Percentiles rank a stretch among this genome's conserved stretches.
These are phyloP conservation scores for Prosopocoilus inquinatus DNA, from an alignment of 2,888 invertebrate genomes.

Conservation along the genomic window DNA sequence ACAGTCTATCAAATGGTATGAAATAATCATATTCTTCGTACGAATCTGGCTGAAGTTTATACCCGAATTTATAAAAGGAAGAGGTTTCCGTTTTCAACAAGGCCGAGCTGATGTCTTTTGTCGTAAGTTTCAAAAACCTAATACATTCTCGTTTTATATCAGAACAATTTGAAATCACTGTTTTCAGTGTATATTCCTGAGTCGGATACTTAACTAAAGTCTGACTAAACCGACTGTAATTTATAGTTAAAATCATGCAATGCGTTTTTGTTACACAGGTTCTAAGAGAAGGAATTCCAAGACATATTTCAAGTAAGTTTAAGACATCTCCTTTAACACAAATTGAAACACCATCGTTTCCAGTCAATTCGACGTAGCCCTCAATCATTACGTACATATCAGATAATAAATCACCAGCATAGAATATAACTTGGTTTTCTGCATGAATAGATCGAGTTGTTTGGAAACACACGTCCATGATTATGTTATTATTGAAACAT, in stretches of 20 bases:
- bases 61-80: neutral
- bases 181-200: neutral
- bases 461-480: conserved; percentile 13
- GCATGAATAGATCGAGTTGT: conserved; percentile 9
- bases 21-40: conserved; percentile 28
- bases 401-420: conserved; percentile 18
- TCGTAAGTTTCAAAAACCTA: conserved; percentile 3
- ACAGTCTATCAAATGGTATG: conserved; percentile 25
- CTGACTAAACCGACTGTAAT: neutral
- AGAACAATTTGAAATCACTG: neutral
- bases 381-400: conserved; percentile 8
- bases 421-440: conserved; percentile 20
- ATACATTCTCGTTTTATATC: neutral
- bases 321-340: neutral
- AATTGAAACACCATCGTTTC: too few species aligned
- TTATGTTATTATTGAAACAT: conserved; percentile 4
- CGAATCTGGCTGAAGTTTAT: conserved; percentile 20
- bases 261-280: neutral
- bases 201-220: neutral
- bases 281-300: neutral
- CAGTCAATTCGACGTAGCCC: too few species aligned
- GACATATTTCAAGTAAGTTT: neutral
- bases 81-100: too few species aligned
- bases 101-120: too few species aligned
- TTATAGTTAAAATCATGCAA: neutral